These are phyloP conservation scores for Poecilobothrus nobilitatus DNA, from an alignment of 2,888 invertebrate genomes.

Conservation along the genomic window DNA sequence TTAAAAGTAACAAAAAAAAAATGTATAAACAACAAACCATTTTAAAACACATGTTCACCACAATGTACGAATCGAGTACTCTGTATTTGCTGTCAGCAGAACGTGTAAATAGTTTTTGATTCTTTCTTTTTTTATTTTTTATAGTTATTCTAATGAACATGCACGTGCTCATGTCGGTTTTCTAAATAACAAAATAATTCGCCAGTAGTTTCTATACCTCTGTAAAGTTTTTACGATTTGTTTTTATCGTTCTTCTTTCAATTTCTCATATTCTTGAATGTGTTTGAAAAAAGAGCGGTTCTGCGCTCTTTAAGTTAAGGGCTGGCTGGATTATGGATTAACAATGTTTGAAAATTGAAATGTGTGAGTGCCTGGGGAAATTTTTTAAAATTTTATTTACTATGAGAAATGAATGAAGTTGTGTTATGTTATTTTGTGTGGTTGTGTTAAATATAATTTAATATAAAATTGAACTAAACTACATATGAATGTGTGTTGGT, in stretches of 20 bases:
- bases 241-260: background rate
- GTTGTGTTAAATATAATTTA: no score
- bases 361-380: no score
- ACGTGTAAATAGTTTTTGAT: background rate
- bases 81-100: no score
- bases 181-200: background rate
- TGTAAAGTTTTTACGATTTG: background rate
- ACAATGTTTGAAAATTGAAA: no score
- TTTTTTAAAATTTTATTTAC: no score
- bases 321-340: background rate
- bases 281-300: background rate
- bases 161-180: background rate
- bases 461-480: no score
- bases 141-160: background rate
- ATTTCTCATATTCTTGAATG: background rate
- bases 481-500: no score
- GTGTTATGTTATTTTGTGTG: no score
- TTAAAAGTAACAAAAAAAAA: no score
- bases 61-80: no score
- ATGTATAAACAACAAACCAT: background rate
- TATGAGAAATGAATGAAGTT: no score
- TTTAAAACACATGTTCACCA: background rate
- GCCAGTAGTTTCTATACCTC: background rate
- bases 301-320: background rate
- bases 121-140: background rate